These are phyloP conservation scores for Apantesis nais DNA, from an alignment of 2,888 invertebrate genomes.

Conservation along the genomic window DNA sequence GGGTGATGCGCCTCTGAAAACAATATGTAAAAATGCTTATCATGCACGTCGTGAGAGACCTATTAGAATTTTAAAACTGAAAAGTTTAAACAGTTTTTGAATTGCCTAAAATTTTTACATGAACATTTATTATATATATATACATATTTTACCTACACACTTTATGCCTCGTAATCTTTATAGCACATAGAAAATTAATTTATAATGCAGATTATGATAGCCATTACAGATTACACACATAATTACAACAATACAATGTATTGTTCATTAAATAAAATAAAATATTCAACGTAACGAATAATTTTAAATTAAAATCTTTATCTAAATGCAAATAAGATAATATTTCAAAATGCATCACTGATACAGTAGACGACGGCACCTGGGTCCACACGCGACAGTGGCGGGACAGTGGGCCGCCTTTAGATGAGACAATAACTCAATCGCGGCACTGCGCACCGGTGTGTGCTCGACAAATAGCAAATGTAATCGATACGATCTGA, in stretches of 20 bases:
- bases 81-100: background rate
- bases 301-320: slow-evolving; percentile 18
- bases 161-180: background rate
- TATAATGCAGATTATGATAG: background rate
- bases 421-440: slow-evolving; percentile 72
- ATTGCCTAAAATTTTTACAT: slow-evolving; percentile 2
- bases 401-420: slow-evolving; percentile 43
- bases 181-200: background rate
- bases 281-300: slow-evolving; percentile 17
- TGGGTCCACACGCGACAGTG: slow-evolving; percentile 51
- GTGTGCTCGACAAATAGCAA: slow-evolving; percentile 56
- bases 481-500: slow-evolving; percentile 65
- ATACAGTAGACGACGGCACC: slow-evolving; percentile 55
- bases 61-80: slow-evolving; percentile 2
- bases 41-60: slow-evolving; percentile 1
- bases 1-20: slow-evolving; percentile 22
- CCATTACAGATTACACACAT: background rate
- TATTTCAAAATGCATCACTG: slow-evolving; percentile 41
- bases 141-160: background rate
- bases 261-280: slow-evolving; percentile 25
- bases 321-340: slow-evolving; percentile 34
- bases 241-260: background rate
- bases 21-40: slow-evolving; percentile 13
- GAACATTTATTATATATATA: background rate
- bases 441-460: slow-evolving; percentile 47